Percentiles rank a stretch among this genome's conserved stretches.
These are phyloP conservation scores for Nomada goodeniana DNA, from an alignment of 2,888 invertebrate species.

Conservation along the genomic window DNA sequence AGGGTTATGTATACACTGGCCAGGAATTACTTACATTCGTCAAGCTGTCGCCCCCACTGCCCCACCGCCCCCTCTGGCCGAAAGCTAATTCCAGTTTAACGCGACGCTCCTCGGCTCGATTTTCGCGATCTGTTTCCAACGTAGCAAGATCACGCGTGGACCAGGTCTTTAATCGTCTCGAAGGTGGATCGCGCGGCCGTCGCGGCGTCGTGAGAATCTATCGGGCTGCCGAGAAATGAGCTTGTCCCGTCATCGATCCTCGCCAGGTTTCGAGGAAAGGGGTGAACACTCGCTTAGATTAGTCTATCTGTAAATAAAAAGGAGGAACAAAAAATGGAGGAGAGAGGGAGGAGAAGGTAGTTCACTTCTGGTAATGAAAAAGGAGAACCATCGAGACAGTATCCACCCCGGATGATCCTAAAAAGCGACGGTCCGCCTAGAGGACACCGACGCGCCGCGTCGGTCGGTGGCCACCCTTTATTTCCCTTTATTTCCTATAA, in stretches of 20 bases:
- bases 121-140: background rate
- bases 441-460: slow-evolving; percentile 40
- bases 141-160: too few species aligned
- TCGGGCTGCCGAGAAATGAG: background rate
- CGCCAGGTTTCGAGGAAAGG: background rate
- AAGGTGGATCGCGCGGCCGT: background rate
- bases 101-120: slow-evolving; percentile 11
- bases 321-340: background rate
- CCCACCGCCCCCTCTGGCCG: slow-evolving; percentile 1
- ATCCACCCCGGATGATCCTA: slow-evolving; percentile 1
- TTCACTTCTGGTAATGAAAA: background rate
- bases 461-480: slow-evolving; percentile 48
- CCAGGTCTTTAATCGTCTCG: background rate
- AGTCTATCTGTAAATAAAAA: slow-evolving; percentile 25
- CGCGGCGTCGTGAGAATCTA: too few species aligned
- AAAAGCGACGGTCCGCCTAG: slow-evolving; percentile 42
- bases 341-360: background rate
- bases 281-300: slow-evolving; percentile 24
- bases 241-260: background rate
- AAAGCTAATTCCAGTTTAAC: slow-evolving; percentile 51
- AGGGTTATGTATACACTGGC: slow-evolving; percentile 38
- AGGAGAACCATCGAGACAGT: background rate
- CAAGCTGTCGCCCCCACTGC: slow-evolving; percentile 54
- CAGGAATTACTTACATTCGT: slow-evolving; percentile 66
- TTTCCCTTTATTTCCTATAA: slow-evolving; percentile 74